A percentile compares a stretch with the other conserved stretches of the same genome.
These are phyloP conservation scores for Bedellia somnulentella DNA, from an alignment of 2,888 invertebrate species.

Conservation along the genomic window DNA sequence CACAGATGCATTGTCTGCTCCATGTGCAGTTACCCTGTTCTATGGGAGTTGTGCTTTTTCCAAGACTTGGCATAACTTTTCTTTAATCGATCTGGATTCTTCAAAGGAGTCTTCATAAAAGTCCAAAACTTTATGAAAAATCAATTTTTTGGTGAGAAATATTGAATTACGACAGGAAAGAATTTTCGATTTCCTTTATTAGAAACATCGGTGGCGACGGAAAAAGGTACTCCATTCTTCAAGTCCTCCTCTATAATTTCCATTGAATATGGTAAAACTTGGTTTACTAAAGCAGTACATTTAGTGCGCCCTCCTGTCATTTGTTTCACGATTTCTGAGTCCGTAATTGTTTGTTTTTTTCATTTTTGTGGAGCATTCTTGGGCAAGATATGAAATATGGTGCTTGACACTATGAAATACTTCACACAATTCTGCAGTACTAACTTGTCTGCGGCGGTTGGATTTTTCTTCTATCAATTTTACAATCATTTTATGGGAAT, in stretches of 20 bases:
- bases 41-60: conserved; percentile 3
- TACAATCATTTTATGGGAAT: too few relatives aligned
- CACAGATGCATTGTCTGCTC: conserved; percentile 10
- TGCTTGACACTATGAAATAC: conserved; percentile 13
- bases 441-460: conserved; percentile 11
- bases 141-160: conserved; percentile 8
- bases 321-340: conserved; percentile 11
- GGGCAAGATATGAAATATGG: conserved; percentile 13
- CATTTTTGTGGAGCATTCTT: conserved; percentile 12
- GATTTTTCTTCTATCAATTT: too few relatives aligned
- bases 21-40: conserved; percentile 8
- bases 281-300: conserved; percentile 11
- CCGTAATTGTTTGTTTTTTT: conserved; percentile 9
- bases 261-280: conserved; percentile 12
- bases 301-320: conserved; percentile 12
- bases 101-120: conserved; percentile 6
- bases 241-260: too few relatives aligned
- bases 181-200: conserved; percentile 10
- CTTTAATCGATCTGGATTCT: conserved; percentile 6
- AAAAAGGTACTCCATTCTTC: conserved; percentile 8
- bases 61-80: conserved; percentile 3
- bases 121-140: conserved; percentile 6
- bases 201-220: conserved; percentile 10
- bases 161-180: conserved; percentile 9
- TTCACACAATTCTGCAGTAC: conserved; percentile 12